Evolutionary conservation across 2,113 vertebrate genomes (phyloP).

Genomic region (Sminthopsis crassicaudata): DNA sequence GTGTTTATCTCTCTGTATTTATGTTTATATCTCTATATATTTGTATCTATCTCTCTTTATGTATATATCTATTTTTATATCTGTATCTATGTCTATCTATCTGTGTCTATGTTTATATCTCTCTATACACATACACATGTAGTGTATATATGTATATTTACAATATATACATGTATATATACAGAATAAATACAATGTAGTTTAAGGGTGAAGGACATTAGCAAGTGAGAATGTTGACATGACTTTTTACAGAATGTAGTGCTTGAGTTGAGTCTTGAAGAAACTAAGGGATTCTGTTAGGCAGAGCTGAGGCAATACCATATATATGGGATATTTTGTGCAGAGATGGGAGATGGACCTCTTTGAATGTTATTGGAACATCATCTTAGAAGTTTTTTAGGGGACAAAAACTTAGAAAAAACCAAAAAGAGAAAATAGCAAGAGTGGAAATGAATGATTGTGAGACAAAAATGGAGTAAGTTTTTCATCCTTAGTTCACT

Average conservation of each 20-base stretch:
- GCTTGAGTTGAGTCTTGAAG: neutral
- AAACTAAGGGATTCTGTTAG: neutral
- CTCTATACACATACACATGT: no score
- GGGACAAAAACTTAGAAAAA: constrained; percentile 3
- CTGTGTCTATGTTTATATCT: no score
- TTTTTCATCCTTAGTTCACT: neutral
- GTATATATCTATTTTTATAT: no score
- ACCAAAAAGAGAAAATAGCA: neutral
- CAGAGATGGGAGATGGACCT: neutral
- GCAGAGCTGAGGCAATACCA: neutral
- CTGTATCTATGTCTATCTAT: no score
- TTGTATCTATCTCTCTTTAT: no score
- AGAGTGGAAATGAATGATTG: neutral
- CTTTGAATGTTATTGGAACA: neutral
- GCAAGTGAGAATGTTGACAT: neutral
- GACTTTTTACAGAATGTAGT: neutral
- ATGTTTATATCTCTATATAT: no score
- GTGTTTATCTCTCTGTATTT: no score
- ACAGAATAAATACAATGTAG: neutral
- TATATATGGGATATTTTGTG: neutral
- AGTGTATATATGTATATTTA: neutral
- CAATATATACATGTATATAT: neutral
- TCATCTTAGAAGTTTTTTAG: neutral
- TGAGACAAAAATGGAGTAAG: neutral
- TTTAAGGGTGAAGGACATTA: neutral